These are phyloP conservation scores for Notocelia uddmanniana DNA, from an alignment of 2,888 invertebrate species.

Conservation along the genomic window DNA sequence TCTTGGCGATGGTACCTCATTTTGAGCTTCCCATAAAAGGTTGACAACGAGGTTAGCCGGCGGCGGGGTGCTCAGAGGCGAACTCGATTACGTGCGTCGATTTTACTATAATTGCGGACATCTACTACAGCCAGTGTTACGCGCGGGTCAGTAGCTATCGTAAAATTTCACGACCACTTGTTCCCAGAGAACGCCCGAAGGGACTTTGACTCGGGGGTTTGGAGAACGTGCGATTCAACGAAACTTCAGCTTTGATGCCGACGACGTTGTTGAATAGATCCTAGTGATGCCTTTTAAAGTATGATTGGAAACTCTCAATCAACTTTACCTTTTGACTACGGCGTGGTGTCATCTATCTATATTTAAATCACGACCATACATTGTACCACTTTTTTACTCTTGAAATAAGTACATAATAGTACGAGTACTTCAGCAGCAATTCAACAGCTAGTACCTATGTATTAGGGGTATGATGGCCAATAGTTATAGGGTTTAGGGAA, in stretches of 20 bases:
- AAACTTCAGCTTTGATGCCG: constrained; percentile 50
- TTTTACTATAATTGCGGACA: constrained; percentile 73
- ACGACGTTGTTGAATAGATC: constrained; percentile 38
- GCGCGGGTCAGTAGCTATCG: constrained; percentile 72
- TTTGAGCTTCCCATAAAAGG: constrained; percentile 65
- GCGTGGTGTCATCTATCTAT: too few relatives aligned
- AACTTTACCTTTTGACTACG: too few relatives aligned
- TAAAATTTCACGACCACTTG: constrained; percentile 75
- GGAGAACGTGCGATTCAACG: constrained; percentile 54
- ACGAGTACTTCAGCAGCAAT: too few relatives aligned
- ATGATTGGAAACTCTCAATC: not conserved
- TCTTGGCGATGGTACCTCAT: constrained; percentile 46
- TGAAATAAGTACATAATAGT: too few relatives aligned
- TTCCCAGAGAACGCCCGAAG: constrained; percentile 58
- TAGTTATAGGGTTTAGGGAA: too few relatives aligned
- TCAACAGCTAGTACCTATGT: too few relatives aligned
- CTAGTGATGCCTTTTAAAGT: constrained; percentile 20
- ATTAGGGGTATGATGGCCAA: too few relatives aligned
- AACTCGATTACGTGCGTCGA: constrained; percentile 62
- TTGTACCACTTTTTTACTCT: too few relatives aligned
- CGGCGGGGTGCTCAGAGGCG: constrained; percentile 52
- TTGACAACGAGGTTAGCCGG: constrained; percentile 64
- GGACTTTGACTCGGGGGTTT: constrained; percentile 57
- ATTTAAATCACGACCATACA: too few relatives aligned
- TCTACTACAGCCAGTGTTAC: constrained; percentile 70